Evolutionary conservation across 1,140 invertebrate genomes (phyloP).

Genomic region (Copidosoma floridanum): DNA sequence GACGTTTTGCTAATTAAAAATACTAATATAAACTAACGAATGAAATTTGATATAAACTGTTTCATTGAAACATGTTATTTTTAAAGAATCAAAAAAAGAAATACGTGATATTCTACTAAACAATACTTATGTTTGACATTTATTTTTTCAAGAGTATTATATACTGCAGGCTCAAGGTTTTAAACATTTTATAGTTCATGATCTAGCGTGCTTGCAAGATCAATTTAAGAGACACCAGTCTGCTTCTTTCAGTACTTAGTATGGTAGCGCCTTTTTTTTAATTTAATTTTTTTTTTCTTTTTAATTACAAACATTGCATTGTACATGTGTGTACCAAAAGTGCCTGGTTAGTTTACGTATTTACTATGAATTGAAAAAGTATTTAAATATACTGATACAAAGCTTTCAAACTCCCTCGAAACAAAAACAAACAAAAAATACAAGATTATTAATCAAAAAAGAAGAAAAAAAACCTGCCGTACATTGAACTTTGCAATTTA

Average conservation of each 20-base stretch:
- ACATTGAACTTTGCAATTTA: conserved; percentile 33
- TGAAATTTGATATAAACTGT: conserved; percentile 12
- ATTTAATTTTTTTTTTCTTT: too few species aligned
- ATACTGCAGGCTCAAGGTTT: conserved; percentile 12
- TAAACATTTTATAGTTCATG: too few species aligned
- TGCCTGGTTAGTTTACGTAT: conserved; percentile 15
- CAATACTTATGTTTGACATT: too few species aligned
- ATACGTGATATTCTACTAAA: neutral
- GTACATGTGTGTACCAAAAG: conserved; percentile 18
- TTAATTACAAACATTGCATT: conserved; percentile 14
- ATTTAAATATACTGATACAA: conserved; percentile 3
- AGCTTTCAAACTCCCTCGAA: too few species aligned
- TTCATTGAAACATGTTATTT: neutral
- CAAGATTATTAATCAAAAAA: too few species aligned
- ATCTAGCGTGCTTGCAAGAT: neutral
- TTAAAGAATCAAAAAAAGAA: neutral
- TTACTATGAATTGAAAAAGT: conserved; percentile 12
- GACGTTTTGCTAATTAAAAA: too few species aligned
- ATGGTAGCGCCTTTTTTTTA: too few species aligned
- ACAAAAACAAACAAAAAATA: conserved; percentile 8
- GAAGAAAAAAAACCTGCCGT: too few species aligned
- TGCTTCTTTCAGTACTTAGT: conserved; percentile 13
- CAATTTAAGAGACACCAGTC: conserved; percentile 19
- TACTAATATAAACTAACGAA: too few species aligned
- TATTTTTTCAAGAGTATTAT: conserved; percentile 17